Evolutionary conservation across 2,888 invertebrate species (phyloP), one percentile per base, ranked within the genome.

Genomic region (Antitype chi): DNA sequence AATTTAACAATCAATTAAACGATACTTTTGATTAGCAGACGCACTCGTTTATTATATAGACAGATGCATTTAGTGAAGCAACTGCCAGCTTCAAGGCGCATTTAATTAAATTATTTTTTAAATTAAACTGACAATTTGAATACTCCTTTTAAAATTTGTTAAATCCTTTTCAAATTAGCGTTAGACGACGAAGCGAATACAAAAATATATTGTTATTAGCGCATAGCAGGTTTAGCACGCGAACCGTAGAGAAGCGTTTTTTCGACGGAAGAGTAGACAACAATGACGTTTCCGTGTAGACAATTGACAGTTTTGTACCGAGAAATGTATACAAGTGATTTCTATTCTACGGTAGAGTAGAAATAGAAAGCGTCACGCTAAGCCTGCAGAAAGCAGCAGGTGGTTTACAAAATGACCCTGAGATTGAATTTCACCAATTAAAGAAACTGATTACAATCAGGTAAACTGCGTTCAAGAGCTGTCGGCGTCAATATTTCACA

Each of bases 1-100:
- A 71, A 59, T 82, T 63, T 76, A 82, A 82, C 70, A 71, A 69
- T 69, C 71, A 71, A 71, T 49, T 70, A 82, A 66, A 32, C 28
- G 17, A 20, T 23, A 47, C 8, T 43, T 52, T 71, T 49, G 7
- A 53, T 25, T 47, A 15, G n/a, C 17, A 43, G 17, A 28, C 2
- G 28, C 53, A 25, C 17, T 25, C 25, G 25, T 25, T 15, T 57
- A 55, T 11, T 11, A 15, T 55, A 79, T 28, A 9, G 15, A 5
- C 28, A 15, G 6, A 9, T 23, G 20, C 20, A 8, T 78, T 17
- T 20, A 55, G 47, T 69, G 23, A 62, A 78, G 6, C 6, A 2
- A 32, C 23, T 7, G 32, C n/a, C 8, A 23, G 17, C 2, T 57
- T 75, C 25, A 17, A 28, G 25, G n/a, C n/a, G 38, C 23, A 60